These are phyloP conservation scores for Campoletis raptor DNA, from an alignment of 2,888 invertebrate genomes.

Conservation along the genomic window DNA sequence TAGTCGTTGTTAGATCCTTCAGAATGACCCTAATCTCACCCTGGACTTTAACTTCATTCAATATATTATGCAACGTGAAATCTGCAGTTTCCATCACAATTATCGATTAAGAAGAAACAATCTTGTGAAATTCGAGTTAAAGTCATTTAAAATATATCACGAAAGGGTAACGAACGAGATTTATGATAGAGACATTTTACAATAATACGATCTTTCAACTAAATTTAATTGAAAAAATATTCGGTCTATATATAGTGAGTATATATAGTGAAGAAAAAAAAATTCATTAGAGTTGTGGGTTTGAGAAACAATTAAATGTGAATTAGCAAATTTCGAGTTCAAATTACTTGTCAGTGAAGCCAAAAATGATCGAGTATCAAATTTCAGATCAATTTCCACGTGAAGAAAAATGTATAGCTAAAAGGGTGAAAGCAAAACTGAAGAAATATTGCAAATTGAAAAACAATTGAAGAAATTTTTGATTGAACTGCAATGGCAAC, in stretches of 20 bases:
- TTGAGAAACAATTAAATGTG: too few relatives aligned
- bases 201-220: background rate
- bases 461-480: too few relatives aligned
- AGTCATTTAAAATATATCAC: background rate
- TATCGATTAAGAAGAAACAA: background rate
- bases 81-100: slow-evolving; percentile 11
- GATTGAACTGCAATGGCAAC: background rate
- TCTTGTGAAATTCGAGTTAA: background rate
- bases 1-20: slow-evolving; percentile 42
- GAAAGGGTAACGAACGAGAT: background rate
- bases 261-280: too few relatives aligned
- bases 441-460: too few relatives aligned
- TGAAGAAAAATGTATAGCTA: too few relatives aligned
- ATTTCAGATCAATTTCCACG: too few relatives aligned
- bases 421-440: too few relatives aligned
- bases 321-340: too few relatives aligned
- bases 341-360: too few relatives aligned
- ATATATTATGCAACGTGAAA: slow-evolving; percentile 3
- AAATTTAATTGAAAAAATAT: background rate
- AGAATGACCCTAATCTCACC: slow-evolving; percentile 37
- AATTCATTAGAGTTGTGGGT: too few relatives aligned
- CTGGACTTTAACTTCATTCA: background rate
- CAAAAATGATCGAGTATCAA: too few relatives aligned
- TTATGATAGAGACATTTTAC: background rate
- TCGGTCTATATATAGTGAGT: too few relatives aligned